These are phyloP conservation scores for Abscondita cerata DNA, from an alignment of 2,888 invertebrate species.

Conservation along the genomic window DNA sequence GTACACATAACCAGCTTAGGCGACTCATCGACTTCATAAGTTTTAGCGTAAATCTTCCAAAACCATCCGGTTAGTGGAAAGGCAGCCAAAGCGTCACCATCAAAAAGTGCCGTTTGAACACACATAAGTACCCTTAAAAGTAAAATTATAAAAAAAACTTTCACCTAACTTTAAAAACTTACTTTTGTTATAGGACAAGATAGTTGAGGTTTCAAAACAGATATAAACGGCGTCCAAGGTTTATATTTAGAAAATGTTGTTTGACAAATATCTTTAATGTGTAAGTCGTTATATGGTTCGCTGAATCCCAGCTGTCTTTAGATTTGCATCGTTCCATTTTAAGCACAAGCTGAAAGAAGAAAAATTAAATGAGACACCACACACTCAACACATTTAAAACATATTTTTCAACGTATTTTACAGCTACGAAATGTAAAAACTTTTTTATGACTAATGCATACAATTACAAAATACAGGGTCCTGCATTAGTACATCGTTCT, in stretches of 20 bases:
- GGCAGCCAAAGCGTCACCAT: conserved; percentile 41
- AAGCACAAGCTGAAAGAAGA: conserved; percentile 42
- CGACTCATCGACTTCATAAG: conserved; percentile 30
- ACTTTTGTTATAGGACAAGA: conserved; percentile 47
- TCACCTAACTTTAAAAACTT: too few species aligned
- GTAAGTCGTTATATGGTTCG: conserved; percentile 46
- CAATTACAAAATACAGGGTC: too few species aligned
- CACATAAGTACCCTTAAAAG: conserved; percentile 42
- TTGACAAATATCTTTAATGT: conserved; percentile 43
- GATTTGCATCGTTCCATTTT: conserved; percentile 43
- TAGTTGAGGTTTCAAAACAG: conserved; percentile 38
- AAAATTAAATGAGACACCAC: not conserved
- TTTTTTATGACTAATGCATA: too few species aligned
- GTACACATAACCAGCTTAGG: conserved; percentile 39
- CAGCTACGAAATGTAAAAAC: too few species aligned
- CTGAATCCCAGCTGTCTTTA: conserved; percentile 47
- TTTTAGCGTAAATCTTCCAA: conserved; percentile 43
- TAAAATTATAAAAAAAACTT: not conserved
- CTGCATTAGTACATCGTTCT: too few species aligned
- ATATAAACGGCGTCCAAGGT: conserved; percentile 44
- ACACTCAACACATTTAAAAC: not conserved
- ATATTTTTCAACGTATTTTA: too few species aligned
- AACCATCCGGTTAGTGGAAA: conserved; percentile 47
- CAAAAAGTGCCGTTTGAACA: conserved; percentile 46
- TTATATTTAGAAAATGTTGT: conserved; percentile 39